phyloP scores from a whole-genome alignment of 2,113 vertebrate species.

The Centropus bengalensis region DNA sequence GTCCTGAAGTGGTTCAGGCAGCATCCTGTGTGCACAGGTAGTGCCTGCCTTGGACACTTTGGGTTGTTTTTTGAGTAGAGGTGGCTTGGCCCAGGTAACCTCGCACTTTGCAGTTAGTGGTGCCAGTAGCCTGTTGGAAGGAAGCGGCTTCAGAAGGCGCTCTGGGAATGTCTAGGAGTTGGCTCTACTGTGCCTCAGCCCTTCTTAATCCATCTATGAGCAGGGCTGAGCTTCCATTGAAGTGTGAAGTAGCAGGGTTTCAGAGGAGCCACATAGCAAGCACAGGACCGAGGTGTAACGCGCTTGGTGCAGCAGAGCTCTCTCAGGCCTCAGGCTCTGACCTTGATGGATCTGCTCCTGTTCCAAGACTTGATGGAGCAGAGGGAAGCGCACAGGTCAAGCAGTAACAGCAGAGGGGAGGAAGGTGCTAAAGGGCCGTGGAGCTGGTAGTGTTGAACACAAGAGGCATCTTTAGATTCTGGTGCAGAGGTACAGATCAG shows the following conservation, averaged over 20 bases:
- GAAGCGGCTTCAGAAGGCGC: neutral
- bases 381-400: neutral
- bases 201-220: neutral
- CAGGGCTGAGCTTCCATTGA: neutral
- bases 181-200: neutral
- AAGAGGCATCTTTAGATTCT: neutral
- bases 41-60: neutral
- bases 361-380: neutral
- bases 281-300: neutral
- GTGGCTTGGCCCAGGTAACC: neutral
- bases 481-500: neutral
- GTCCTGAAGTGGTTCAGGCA: neutral
- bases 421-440: neutral
- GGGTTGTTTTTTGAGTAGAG: neutral
- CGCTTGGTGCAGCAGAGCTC: neutral
- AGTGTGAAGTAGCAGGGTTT: neutral
- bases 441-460: neutral
- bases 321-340: neutral
- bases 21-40: neutral
- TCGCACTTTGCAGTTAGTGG: neutral
- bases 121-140: neutral
- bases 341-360: neutral
- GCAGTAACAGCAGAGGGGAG: neutral
- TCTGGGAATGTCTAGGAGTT: neutral
- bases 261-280: neutral